Evolutionary conservation across 1,140 invertebrate genomes (phyloP).

Genomic region (Drosophila willistoni): DNA sequence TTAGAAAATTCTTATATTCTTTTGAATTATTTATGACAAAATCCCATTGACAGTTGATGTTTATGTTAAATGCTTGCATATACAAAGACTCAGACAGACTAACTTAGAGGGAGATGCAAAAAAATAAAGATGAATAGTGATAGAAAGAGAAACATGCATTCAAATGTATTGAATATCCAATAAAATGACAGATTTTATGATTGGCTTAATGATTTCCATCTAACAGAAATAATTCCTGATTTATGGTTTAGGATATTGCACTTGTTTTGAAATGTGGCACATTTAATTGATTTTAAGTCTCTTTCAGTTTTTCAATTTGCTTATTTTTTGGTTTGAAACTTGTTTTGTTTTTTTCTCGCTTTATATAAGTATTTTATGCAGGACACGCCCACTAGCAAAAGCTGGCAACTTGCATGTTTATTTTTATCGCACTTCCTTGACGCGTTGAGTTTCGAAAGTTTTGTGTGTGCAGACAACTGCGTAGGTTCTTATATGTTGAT

Average conservation of each 20-base stretch:
- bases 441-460: conserved; percentile 51
- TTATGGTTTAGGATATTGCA: conserved; percentile 30
- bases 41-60: conserved; percentile 63
- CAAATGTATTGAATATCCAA: neutral
- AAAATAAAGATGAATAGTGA: no score
- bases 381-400: neutral
- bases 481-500: neutral
- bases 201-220: conserved; percentile 12
- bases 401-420: conserved; percentile 47
- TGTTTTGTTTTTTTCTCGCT: neutral
- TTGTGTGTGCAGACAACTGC: conserved; percentile 36
- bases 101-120: neutral
- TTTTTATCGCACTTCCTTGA: conserved; percentile 64
- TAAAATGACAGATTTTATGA: conserved; percentile 13
- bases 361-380: conserved; percentile 14
- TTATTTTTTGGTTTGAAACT: conserved; percentile 19
- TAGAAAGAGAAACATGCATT: neutral
- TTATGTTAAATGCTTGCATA: conserved; percentile 22
- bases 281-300: conserved; percentile 45
- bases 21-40: conserved; percentile 44
- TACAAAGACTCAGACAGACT: neutral
- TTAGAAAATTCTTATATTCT: conserved; percentile 35
- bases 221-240: conserved; percentile 51
- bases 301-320: conserved; percentile 29
- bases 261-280: conserved; percentile 6